Evolutionary conservation across 92 coral and sea anemone species (phyloP).

Genomic region (Heteractis magnifica): DNA sequence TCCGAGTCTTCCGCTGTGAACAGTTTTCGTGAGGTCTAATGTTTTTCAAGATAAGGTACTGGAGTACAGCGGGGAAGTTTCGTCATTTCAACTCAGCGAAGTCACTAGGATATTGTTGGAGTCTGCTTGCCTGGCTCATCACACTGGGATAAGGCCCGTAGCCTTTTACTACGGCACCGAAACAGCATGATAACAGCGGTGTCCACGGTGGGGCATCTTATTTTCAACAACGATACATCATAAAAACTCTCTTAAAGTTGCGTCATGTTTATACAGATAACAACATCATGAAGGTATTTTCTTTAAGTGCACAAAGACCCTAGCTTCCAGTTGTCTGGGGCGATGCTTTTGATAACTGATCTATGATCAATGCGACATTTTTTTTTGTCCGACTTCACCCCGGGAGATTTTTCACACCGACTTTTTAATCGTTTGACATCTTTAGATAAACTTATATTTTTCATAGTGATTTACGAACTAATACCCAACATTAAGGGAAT

Average conservation of each 20-base stretch:
- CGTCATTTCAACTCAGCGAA: not conserved
- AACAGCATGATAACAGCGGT: not conserved
- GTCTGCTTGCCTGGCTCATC: not conserved
- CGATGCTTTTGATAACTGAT: not conserved
- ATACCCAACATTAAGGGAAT: conserved; percentile 21
- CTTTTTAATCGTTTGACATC: conserved; percentile 13
- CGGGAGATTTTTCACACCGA: conserved; percentile 5
- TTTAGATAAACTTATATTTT: conserved; percentile 1
- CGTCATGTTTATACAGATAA: not conserved
- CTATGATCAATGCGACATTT: not conserved
- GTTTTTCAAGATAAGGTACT: conserved; percentile 1
- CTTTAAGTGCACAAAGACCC: not conserved
- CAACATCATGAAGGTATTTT: not conserved
- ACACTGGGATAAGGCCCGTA: not conserved
- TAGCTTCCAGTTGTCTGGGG: conserved; percentile 6
- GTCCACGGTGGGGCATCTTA: conserved; percentile 4
- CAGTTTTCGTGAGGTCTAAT: not conserved
- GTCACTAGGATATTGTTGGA: not conserved
- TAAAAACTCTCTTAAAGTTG: not conserved
- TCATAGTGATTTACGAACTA: conserved; percentile 23
- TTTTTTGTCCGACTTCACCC: not conserved
- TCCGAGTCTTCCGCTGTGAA: conserved; percentile 13
- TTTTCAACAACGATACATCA: not conserved
- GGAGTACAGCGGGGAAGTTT: conserved; percentile 3
- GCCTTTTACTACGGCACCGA: not conserved